phyloP scores from a whole-genome alignment of 2,113 vertebrate genomes.

The Hippocampus zosterae region DNA sequence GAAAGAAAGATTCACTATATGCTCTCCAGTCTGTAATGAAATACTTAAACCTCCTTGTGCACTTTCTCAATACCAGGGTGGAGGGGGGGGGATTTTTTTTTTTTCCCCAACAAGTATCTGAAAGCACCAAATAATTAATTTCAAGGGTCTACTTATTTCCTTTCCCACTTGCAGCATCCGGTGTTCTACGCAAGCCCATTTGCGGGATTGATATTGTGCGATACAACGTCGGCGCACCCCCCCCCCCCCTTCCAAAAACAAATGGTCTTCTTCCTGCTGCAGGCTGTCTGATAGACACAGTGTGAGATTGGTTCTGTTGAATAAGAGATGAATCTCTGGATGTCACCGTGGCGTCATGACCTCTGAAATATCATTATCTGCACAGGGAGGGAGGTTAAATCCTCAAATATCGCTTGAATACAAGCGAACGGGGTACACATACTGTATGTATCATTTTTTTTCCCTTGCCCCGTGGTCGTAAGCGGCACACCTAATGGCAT shows the following conservation, averaged over 20 bases:
- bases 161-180: slow-evolving; percentile 11
- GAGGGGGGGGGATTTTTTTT: slow-evolving; percentile 15
- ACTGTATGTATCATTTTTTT: slow-evolving; percentile 15
- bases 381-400: slow-evolving; percentile 65
- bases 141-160: slow-evolving; percentile 26
- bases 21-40: slow-evolving; percentile 23
- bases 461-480: neutral
- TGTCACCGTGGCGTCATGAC: slow-evolving; percentile 55
- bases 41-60: slow-evolving; percentile 14
- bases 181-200: slow-evolving; percentile 37
- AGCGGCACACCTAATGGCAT: slow-evolving; percentile 34
- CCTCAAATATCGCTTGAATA: slow-evolving; percentile 65
- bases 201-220: slow-evolving; percentile 55
- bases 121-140: slow-evolving; percentile 49
- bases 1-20: slow-evolving; percentile 22
- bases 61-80: slow-evolving; percentile 18
- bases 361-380: slow-evolving; percentile 74
- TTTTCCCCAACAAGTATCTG: slow-evolving; percentile 36
- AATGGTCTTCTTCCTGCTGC: slow-evolving; percentile 48
- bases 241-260: slow-evolving; percentile 28
- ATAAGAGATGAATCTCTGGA: slow-evolving; percentile 70
- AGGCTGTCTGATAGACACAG: slow-evolving; percentile 61
- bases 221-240: slow-evolving; percentile 5
- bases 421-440: slow-evolving; percentile 46
- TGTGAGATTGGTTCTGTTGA: slow-evolving; percentile 71